These are phyloP conservation scores for Protonemura montana DNA, from an alignment of 2,888 invertebrate species.

Conservation along the genomic window DNA sequence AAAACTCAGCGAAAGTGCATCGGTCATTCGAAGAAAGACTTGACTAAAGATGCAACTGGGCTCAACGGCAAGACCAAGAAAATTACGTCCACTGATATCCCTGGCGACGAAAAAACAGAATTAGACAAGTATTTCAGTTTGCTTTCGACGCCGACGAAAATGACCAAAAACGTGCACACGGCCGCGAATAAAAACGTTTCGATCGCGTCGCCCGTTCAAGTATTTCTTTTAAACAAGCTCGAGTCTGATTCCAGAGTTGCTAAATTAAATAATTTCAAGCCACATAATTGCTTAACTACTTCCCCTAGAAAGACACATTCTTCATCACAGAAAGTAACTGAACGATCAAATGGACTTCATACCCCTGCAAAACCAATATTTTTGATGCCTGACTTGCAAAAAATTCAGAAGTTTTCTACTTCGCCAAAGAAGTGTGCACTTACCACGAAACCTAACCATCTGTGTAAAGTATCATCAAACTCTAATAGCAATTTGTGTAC, in stretches of 20 bases:
- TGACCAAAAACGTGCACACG: conserved; percentile 31
- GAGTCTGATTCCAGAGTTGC: conserved; percentile 24
- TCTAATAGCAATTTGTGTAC: neutral
- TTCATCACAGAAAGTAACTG: conserved; percentile 12
- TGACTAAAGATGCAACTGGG: conserved; percentile 41
- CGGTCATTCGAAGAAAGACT: conserved; percentile 45
- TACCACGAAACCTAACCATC: neutral
- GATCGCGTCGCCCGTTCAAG: conserved; percentile 31
- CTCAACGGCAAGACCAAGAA: conserved; percentile 23
- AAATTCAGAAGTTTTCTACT: neutral
- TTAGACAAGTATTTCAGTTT: conserved; percentile 46
- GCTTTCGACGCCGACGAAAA: conserved; percentile 27
- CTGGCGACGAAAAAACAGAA: neutral
- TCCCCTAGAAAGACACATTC: conserved; percentile 25
- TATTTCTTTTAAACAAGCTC: conserved; percentile 33
- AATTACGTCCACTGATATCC: neutral
- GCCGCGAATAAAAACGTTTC: conserved; percentile 21
- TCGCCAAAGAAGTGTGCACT: conserved; percentile 9
- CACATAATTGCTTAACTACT: neutral
- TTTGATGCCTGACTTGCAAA: conserved; percentile 15
- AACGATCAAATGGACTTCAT: neutral
- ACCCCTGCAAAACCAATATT: conserved; percentile 18
- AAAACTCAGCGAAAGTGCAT: conserved; percentile 83
- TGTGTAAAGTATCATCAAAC: neutral
- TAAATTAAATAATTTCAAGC: neutral